Evolutionary conservation across 2,113 vertebrate genomes (phyloP), one percentile per base, ranked within the genome.

Genomic region (Anser brachyrhynchus): DNA sequence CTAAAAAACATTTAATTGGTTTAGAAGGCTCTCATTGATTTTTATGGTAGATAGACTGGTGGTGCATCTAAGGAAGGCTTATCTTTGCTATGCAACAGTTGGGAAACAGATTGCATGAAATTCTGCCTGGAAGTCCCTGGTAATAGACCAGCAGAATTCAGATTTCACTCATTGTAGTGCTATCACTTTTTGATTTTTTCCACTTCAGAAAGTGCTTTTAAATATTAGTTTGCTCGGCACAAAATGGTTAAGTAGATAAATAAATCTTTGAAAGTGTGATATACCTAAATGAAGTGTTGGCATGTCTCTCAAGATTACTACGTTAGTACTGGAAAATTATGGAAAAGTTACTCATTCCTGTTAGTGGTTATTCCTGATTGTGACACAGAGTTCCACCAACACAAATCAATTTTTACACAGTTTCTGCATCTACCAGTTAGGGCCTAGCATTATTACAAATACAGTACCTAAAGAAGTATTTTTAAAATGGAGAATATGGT

Each of bases 151-250:
- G 52, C 69, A 83, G 22, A 80, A 82, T 83, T 95, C 67, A 71
- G 11, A 76, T 77, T 88, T 89, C 28, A 22, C 11, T 71, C 35
- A 41, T n/a, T 1, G 4, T 76, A 59, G 11, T 61, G 46, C 33
- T 79, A 62, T 52, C 59, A 61, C 14, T 76, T 92, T 72, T 55
- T 26, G 1, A 22, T 86, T 77, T 67, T 61, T 85, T 59, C 46
- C 10, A 44, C 31, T 94, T 54, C 59, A 74, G 58, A 88, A 92
- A 70, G 18, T 73, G 28, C 77, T 91, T 44, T 83, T 91, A 89
- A 91, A 62, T 85, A 80, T 76, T 89, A 11, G 41, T 62, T 95
- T 92, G 51, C 51, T 94, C n/a, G 62, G 41, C 55, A 80, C 51
- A 82, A 82, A 61, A 49, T 87, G 17, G 17, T 93, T 69, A 7